These are phyloP conservation scores for Imbricaverruca yamaguchii DNA, from an alignment of 2,888 invertebrate genomes.

Conservation along the genomic window DNA sequence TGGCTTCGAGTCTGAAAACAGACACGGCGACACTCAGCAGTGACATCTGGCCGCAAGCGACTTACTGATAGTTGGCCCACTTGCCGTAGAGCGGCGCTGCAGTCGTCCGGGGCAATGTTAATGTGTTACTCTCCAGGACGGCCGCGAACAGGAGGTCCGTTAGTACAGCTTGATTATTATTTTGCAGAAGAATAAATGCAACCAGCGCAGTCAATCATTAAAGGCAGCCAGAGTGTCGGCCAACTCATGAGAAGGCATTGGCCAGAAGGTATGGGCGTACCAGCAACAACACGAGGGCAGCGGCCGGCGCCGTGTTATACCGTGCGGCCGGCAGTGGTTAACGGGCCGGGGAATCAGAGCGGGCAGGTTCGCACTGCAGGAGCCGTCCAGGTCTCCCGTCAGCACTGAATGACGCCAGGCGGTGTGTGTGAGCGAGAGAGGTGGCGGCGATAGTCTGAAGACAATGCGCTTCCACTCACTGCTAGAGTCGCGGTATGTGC, in stretches of 20 bases:
- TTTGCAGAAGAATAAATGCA: no score
- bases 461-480: background rate
- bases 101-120: background rate
- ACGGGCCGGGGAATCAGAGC: no score
- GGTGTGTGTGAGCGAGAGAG: background rate
- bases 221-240: no score
- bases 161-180: background rate
- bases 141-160: background rate
- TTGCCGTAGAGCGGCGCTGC: background rate
- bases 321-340: background rate
- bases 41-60: background rate
- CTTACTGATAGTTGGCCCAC: background rate
- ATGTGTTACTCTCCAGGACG: background rate
- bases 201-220: no score
- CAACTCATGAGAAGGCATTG: no score
- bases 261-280: background rate
- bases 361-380: no score
- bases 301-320: background rate
- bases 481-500: constrained; percentile 90
- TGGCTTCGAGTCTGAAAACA: background rate
- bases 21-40: constrained; percentile 3
- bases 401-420: background rate
- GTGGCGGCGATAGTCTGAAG: background rate
- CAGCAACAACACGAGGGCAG: background rate
- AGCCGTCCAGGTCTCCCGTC: no score